A percentile compares a stretch with the other conserved stretches of the same genome.
Evolutionary conservation across 2,113 vertebrate species (phyloP).

Genomic region (Tychaedon coryphoeus): DNA sequence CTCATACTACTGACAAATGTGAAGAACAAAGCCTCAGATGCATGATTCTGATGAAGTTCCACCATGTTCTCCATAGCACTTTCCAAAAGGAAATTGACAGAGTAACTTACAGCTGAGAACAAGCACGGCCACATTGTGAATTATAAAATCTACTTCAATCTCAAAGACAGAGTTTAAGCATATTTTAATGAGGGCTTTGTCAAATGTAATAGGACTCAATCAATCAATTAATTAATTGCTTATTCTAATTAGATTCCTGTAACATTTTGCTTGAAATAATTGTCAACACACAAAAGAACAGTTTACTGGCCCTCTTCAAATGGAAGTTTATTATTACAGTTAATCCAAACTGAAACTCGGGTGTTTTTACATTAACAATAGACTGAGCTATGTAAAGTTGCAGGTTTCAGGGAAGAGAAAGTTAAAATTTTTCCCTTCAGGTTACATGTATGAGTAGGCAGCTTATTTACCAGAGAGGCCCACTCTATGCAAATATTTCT

Average conservation of each 20-base stretch:
- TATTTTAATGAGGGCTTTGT: background rate
- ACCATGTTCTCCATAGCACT: background rate
- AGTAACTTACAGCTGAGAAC: background rate
- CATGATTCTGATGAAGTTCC: background rate
- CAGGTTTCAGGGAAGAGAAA: background rate
- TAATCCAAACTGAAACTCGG: background rate
- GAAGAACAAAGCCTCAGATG: background rate
- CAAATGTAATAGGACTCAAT: background rate
- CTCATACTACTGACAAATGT: background rate
- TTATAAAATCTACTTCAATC: background rate
- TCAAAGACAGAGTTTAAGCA: background rate
- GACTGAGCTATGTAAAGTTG: background rate
- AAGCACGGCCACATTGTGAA: background rate
- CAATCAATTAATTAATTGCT: background rate
- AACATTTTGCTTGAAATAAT: background rate
- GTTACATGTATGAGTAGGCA: background rate
- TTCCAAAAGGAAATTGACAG: background rate
- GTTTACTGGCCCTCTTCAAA: background rate
- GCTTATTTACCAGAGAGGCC: background rate
- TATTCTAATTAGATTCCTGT: background rate
- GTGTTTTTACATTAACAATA: background rate
- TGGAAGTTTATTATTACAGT: background rate
- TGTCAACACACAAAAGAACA: background rate
- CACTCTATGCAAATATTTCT: background rate
- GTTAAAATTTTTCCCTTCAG: background rate